Evolutionary conservation across 2,113 vertebrate genomes (phyloP).

Genomic region (Archilochus colubris): DNA sequence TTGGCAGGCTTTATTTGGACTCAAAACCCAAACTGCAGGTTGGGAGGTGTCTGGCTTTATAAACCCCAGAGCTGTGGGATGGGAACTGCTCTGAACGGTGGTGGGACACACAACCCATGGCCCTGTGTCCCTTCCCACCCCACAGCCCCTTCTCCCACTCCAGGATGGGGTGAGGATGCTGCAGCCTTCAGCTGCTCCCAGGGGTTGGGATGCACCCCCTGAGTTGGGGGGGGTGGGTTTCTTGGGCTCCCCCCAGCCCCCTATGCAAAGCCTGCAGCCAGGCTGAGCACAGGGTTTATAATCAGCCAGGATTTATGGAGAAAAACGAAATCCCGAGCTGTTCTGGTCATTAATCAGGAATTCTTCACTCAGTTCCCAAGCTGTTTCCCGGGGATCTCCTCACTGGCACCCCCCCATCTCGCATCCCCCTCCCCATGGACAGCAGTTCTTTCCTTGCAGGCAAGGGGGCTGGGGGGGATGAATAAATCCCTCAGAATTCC

Average conservation of each 20-base stretch:
- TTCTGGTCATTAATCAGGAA: constrained; percentile 43
- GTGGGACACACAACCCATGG: background rate
- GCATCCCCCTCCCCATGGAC: background rate
- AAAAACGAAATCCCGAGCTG: background rate
- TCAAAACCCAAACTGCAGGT: background rate
- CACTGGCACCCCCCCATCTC: background rate
- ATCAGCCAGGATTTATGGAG: constrained; percentile 43
- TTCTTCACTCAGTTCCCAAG: background rate
- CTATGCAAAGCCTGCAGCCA: background rate
- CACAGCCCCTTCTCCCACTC: background rate
- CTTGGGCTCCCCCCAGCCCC: background rate
- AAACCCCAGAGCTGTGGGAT: background rate
- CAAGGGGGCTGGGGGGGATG: background rate
- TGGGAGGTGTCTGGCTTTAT: background rate
- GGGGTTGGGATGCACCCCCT: background rate
- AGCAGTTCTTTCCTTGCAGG: background rate
- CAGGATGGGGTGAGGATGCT: background rate
- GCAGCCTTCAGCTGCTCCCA: background rate
- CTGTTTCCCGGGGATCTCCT: constrained; percentile 6
- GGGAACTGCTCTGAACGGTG: background rate
- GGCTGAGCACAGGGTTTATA: background rate
- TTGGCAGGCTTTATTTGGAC: background rate
- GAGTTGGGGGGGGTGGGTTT: background rate
- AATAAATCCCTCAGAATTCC: background rate
- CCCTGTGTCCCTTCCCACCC: background rate